phyloP scores from a whole-genome alignment of 2,888 invertebrate genomes.

The Dasypogon diadema region DNA sequence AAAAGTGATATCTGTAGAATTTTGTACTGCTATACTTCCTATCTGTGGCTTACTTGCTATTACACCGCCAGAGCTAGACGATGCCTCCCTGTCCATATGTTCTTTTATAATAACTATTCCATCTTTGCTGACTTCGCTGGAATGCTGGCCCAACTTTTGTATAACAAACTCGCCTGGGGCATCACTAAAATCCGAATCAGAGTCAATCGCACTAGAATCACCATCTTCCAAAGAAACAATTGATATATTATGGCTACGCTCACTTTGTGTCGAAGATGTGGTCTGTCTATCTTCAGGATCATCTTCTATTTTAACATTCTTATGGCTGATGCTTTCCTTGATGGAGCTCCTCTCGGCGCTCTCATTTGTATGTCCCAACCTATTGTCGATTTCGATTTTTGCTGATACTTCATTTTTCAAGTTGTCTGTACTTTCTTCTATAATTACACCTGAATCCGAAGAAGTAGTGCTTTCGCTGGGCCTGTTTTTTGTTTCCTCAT shows the following conservation, averaged over 20 bases:
- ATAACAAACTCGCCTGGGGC: slow-evolving; percentile 62
- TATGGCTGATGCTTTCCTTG: background rate
- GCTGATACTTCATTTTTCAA: background rate
- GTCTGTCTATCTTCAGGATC: slow-evolving; percentile 15
- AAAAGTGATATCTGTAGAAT: slow-evolving; percentile 80
- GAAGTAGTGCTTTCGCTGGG: slow-evolving; percentile 58
- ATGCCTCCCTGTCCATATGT: slow-evolving; percentile 16
- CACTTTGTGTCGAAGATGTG: slow-evolving; percentile 34
- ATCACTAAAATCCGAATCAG: slow-evolving; percentile 62
- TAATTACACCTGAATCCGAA: slow-evolving; percentile 65
- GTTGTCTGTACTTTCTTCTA: slow-evolving; percentile 58
- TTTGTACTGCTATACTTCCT: slow-evolving; percentile 75
- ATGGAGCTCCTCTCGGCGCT: background rate
- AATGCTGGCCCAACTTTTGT: slow-evolving; percentile 65
- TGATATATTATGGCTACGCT: slow-evolving; percentile 64
- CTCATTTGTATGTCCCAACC: background rate
- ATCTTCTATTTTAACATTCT: slow-evolving; percentile 25
- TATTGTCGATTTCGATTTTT: too few species aligned
- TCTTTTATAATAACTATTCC: slow-evolving; percentile 50
- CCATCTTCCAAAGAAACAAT: slow-evolving; percentile 65
- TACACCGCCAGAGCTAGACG: slow-evolving; percentile 9
- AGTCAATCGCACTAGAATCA: slow-evolving; percentile 65
- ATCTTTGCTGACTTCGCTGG: slow-evolving; percentile 56
- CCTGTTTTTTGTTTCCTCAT: background rate
- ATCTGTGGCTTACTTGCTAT: slow-evolving; percentile 66